A percentile compares a stretch with the other conserved stretches of the same genome.
Conservation (phyloP, 2,113 vertebrate genomes). For the rat (Rattus norvegicus) region GRCr8 NC_086021.1:164491501-164492000, state of each 20-base stretch:
- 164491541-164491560: not conserved
- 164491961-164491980: not conserved
- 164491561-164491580: not conserved
- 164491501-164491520: not conserved
- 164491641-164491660: not conserved
- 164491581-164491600: not conserved
- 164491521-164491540: not conserved
- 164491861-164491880: not conserved
- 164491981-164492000: conserved; percentile 45
- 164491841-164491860: not conserved
- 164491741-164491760: not conserved
- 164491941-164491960: not conserved
- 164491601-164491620: not conserved
- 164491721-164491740: not conserved
- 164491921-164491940: not conserved
- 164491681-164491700: not conserved
- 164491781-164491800: not conserved
- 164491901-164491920: not conserved
- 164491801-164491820: not conserved
- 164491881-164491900: not conserved
- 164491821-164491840: not conserved
- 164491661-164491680: not conserved
- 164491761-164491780: not conserved
- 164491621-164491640: not conserved
- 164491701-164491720: conserved; percentile 42